phyloP scores from a whole-genome alignment of 2,797 vertebrate species.

The Takifugu ocellatus region DNA sequence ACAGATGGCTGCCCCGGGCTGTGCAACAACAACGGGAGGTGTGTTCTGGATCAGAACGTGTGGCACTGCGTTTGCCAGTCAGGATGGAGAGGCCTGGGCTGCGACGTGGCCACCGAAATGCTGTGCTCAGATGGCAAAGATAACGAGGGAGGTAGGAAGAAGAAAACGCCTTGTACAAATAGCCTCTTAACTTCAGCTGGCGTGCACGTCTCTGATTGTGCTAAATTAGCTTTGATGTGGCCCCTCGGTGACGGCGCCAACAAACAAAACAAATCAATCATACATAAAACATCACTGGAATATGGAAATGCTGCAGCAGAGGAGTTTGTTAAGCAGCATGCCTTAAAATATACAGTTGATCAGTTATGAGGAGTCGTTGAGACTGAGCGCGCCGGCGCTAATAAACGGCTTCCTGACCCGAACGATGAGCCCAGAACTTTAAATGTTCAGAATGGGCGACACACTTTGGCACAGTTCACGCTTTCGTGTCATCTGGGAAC shows the following conservation, averaged over 20 bases:
- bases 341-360: conserved; percentile 50
- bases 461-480: conserved; percentile 23
- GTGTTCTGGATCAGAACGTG: conserved; percentile 95
- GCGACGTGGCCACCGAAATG: conserved; percentile 96
- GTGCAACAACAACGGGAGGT: conserved; percentile 94
- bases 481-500: conserved; percentile 14
- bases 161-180: conserved; percentile 38
- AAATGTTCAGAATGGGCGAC: conserved; percentile 24
- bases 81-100: conserved; percentile 95
- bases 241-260: conserved; percentile 54
- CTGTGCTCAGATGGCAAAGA: conserved; percentile 97
- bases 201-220: conserved; percentile 19
- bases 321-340: conserved; percentile 53
- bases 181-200: conserved; percentile 25
- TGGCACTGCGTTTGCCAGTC: conserved; percentile 99
- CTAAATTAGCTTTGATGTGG: conserved; percentile 51
- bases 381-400: conserved; percentile 8
- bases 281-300: conserved; percentile 59
- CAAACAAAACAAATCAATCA: conserved; percentile 68
- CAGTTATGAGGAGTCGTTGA: conserved; percentile 34
- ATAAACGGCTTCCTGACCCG: conserved; percentile 8
- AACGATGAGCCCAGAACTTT: conserved; percentile 22
- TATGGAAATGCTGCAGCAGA: conserved; percentile 49
- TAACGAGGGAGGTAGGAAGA: conserved; percentile 93
- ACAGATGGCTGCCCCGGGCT: conserved; percentile 97